Conservation (phyloP, 1,140 invertebrate genomes). For the Philaenus spumarius region DNA sequence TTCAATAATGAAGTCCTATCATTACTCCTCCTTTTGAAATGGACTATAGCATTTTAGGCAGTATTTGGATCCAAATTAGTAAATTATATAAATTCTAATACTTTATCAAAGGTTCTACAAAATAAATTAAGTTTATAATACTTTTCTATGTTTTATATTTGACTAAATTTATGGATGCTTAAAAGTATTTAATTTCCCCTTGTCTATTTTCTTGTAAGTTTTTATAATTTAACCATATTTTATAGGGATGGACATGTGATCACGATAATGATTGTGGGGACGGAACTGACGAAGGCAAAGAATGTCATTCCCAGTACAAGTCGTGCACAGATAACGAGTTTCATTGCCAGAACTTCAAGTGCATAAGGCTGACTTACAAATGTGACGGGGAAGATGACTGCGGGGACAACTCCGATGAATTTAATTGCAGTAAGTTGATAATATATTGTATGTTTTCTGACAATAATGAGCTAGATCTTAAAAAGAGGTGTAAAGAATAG, state of each 20-base stretch:
- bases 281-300: constrained; percentile 86
- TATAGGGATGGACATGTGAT: constrained; percentile 67
- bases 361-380: constrained; percentile 76
- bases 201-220: not conserved
- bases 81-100: no score
- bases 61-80: no score
- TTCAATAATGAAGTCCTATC: no score
- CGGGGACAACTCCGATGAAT: constrained; percentile 82
- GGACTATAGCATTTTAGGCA: no score
- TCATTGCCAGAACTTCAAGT: constrained; percentile 91
- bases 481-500: no score
- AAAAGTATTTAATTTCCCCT: no score
- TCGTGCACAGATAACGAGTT: constrained; percentile 74
- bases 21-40: no score
- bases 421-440: constrained; percentile 55
- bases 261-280: constrained; percentile 93
- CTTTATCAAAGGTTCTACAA: no score
- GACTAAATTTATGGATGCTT: not conserved
- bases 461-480: no score
- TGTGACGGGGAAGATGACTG: constrained; percentile 92
- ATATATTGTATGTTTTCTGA: no score
- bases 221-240: constrained; percentile 9
- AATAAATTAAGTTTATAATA: no score
- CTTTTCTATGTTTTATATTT: not conserved
- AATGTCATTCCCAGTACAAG: constrained; percentile 77